These are phyloP conservation scores for Lophura nycthemera DNA, from an alignment of 2,113 vertebrate genomes.

Conservation along the genomic window DNA sequence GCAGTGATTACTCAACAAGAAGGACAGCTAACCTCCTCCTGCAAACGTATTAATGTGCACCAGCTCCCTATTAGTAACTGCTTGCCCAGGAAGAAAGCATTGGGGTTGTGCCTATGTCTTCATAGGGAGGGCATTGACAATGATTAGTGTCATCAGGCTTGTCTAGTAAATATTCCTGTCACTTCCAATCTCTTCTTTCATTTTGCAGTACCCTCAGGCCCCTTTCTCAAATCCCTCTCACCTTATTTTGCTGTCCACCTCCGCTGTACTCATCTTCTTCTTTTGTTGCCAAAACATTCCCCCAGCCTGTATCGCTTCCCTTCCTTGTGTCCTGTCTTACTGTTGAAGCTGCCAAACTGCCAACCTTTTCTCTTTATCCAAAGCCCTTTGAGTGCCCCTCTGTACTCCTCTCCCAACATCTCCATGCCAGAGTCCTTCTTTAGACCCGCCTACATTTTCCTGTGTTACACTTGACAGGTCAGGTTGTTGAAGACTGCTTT, in stretches of 20 bases:
- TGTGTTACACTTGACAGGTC: not conserved
- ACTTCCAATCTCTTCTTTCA: not conserved
- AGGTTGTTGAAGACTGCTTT: not conserved
- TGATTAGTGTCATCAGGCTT: not conserved
- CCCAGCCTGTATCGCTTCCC: not conserved
- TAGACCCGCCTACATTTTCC: not conserved
- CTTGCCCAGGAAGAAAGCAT: not conserved
- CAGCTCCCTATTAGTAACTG: not conserved
- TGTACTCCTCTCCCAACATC: not conserved
- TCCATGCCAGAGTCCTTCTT: not conserved
- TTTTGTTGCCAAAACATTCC: not conserved
- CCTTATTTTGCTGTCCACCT: not conserved
- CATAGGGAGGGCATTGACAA: not conserved
- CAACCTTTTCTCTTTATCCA: not conserved
- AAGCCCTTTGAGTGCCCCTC: not conserved
- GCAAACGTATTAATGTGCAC: not conserved
- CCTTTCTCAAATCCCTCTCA: not conserved
- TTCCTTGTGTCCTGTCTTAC: not conserved
- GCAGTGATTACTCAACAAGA: not conserved
- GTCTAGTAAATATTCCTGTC: conserved; percentile 2
- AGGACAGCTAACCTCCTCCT: not conserved
- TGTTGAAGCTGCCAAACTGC: not conserved
- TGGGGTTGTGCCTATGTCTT: not conserved
- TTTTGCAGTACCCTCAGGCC: conserved; percentile 31
- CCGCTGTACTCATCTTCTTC: not conserved